These are phyloP conservation scores for Meda fulgida DNA, from an alignment of 2,797 vertebrate genomes.

Conservation along the genomic window DNA sequence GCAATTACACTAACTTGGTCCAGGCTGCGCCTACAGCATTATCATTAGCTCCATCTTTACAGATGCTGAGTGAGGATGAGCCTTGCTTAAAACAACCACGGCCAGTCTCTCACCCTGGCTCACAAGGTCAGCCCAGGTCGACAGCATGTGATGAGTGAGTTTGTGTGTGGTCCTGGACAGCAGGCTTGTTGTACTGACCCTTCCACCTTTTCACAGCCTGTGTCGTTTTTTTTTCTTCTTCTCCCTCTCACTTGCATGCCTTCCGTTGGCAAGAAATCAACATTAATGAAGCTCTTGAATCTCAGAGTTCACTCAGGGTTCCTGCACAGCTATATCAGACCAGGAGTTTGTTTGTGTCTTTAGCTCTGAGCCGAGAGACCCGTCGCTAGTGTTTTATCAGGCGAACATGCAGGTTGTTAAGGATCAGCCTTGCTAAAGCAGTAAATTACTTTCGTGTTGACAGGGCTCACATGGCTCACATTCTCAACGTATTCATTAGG, in stretches of 20 bases:
- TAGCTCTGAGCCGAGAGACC: constrained; percentile 34
- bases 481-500: constrained; percentile 48
- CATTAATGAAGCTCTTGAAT: constrained; percentile 47
- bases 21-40: neutral
- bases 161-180: constrained; percentile 55
- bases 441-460: constrained; percentile 53
- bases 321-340: constrained; percentile 27
- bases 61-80: constrained; percentile 70
- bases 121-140: constrained; percentile 23
- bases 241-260: constrained; percentile 29
- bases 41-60: constrained; percentile 73
- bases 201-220: constrained; percentile 40
- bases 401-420: constrained; percentile 38
- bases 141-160: constrained; percentile 26
- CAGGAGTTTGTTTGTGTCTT: constrained; percentile 45
- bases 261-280: constrained; percentile 44
- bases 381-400: constrained; percentile 30
- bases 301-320: constrained; percentile 23
- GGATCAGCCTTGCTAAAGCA: constrained; percentile 7
- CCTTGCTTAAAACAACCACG: constrained; percentile 60
- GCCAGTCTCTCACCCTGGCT: constrained; percentile 59
- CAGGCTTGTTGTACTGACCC: constrained; percentile 59
- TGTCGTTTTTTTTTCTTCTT: neutral
- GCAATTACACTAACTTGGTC: constrained; percentile 9
- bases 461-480: constrained; percentile 35